Conservation (phyloP, 2,113 vertebrate species). For the Epinephelus lanceolatus region DNA sequence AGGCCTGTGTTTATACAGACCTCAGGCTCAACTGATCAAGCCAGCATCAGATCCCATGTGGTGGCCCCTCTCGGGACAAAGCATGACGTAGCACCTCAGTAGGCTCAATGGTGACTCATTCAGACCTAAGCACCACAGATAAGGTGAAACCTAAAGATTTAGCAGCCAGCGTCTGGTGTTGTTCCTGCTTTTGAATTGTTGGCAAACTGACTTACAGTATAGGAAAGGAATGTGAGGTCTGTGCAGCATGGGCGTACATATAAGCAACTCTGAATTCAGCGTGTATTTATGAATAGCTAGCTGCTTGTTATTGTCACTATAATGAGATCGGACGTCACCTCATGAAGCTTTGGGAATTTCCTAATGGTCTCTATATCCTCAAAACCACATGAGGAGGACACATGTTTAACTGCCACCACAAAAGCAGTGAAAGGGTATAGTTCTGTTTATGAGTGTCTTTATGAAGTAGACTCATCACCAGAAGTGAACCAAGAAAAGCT, state of each 20-base stretch:
- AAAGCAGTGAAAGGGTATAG: conserved; percentile 70
- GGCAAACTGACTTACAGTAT: conserved; percentile 29
- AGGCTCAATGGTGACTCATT: conserved; percentile 35
- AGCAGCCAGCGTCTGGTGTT: conserved; percentile 24
- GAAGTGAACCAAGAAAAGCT: conserved; percentile 60
- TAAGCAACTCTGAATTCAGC: conserved; percentile 26
- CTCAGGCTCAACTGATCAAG: conserved; percentile 64
- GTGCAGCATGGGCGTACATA: conserved; percentile 6
- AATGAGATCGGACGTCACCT: conserved; percentile 64
- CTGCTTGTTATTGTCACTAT: conserved; percentile 59
- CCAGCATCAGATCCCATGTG: conserved; percentile 63
- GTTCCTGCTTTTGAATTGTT: conserved; percentile 21
- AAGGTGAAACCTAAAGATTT: conserved; percentile 24
- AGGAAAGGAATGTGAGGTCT: conserved; percentile 40
- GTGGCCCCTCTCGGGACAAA: conserved; percentile 35
- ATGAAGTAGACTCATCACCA: conserved; percentile 64
- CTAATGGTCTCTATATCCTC: conserved; percentile 56
- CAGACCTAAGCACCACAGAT: conserved; percentile 41
- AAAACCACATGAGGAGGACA: conserved; percentile 67
- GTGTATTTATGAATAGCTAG: conserved; percentile 41
- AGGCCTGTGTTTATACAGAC: conserved; percentile 75
- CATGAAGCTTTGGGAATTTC: conserved; percentile 63
- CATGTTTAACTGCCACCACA: conserved; percentile 66
- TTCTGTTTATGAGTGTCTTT: conserved; percentile 65
- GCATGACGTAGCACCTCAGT: conserved; percentile 43